Evolutionary conservation across 2,888 invertebrate genomes (phyloP), one percentile per base, ranked within the genome.

Genomic region (Griposia aprilina): DNA sequence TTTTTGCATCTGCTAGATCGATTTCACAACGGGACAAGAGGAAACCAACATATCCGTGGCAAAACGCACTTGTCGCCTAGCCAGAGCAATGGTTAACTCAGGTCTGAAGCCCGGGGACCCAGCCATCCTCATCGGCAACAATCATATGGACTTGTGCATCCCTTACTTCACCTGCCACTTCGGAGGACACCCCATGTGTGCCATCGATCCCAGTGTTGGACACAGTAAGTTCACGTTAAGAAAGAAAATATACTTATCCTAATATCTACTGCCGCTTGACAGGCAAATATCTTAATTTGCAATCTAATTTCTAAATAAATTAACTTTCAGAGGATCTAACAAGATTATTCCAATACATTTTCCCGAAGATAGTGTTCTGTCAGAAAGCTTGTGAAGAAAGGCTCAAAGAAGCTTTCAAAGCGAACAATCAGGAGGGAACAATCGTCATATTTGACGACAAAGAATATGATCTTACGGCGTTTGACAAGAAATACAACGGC

Each of bases 21-120:
- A 94, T 75, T 90, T 83, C 23, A 88, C 87, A 5, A 93, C 91
- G 5, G 91, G 83, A 45, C 71, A 81, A 17, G 82, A 74, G 1
- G 93, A 93, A 78, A 92, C 92, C 1, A 91, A 93, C 74, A 74
- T 82, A 70, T 93, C 93, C 0, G 93, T 93, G 11, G 93, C 92
- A 2, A 85, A 74, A 0, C 90, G 93, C 4, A 81, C 90, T 0
- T 81, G 89, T 76, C 88, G 90, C 2, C 84, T 93, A 7, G 93
- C 93, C 26, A 91, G 86, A 70, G 93, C 93, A 5, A 90, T 94
- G 92, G 75, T 71, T 17, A 90, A 93, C 36, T 87, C 72, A 59
- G 93, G 93, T 7, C 76, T 94, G 8, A 83, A 88, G 60, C 88
- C 90, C 6, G 93, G 92, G 7, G 93, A 94, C 82, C 75, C 87